These are phyloP conservation scores for Taurulus bubalis DNA, from an alignment of 2,113 vertebrate genomes.

Conservation along the genomic window DNA sequence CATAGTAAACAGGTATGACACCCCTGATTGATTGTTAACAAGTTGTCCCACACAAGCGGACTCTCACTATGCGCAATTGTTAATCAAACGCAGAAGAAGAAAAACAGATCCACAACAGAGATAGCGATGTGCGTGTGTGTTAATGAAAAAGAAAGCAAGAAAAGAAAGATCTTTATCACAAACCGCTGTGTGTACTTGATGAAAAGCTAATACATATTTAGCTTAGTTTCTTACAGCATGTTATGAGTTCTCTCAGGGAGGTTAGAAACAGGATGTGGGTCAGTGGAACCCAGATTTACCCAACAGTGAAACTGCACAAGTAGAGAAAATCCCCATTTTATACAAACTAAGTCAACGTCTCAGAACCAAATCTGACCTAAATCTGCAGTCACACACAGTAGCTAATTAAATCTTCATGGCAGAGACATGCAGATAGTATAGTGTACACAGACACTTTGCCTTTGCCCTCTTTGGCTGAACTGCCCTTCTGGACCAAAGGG, in stretches of 20 bases:
- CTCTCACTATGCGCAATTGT: constrained; percentile 19
- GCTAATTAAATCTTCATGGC: constrained; percentile 59
- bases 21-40: constrained; percentile 10
- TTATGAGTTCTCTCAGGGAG: constrained; percentile 44
- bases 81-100: constrained; percentile 9
- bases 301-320: constrained; percentile 47
- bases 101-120: constrained; percentile 2
- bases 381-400: constrained; percentile 65
- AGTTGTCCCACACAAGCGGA: background rate
- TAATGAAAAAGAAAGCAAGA: background rate
- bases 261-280: constrained; percentile 61
- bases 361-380: constrained; percentile 65
- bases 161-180: constrained; percentile 41
- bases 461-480: constrained; percentile 36
- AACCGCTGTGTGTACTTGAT: constrained; percentile 18
- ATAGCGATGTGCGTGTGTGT: background rate
- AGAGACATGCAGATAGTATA: constrained; percentile 9
- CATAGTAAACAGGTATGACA: background rate
- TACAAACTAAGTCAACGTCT: constrained; percentile 56
- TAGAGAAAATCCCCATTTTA: constrained; percentile 60
- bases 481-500: constrained; percentile 22
- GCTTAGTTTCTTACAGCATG: constrained; percentile 35
- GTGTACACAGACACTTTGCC: constrained; percentile 10
- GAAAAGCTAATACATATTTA: constrained; percentile 44
- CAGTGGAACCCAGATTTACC: constrained; percentile 43